Evolutionary conservation across 2,888 invertebrate genomes (phyloP).

Genomic region (Alsophila aescularia): DNA sequence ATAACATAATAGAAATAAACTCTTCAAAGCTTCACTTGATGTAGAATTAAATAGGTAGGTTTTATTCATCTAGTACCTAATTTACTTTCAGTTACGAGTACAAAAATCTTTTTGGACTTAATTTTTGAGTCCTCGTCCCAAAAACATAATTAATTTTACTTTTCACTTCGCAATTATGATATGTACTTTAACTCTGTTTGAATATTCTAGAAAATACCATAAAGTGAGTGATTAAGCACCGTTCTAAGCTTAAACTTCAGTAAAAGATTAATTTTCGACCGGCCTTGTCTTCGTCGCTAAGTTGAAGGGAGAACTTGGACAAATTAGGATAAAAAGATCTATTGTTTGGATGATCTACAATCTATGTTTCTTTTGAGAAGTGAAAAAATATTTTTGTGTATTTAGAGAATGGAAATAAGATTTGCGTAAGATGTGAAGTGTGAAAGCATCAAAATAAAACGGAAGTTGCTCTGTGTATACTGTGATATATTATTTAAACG

Average conservation of each 20-base stretch:
- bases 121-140: neutral
- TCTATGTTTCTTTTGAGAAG: neutral
- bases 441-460: no score
- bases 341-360: slow-evolving; percentile 27
- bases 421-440: no score
- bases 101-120: neutral
- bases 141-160: slow-evolving; percentile 13
- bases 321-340: slow-evolving; percentile 26
- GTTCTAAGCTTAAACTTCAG: slow-evolving; percentile 23
- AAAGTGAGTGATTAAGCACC: slow-evolving; percentile 28
- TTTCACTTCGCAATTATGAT: slow-evolving; percentile 6
- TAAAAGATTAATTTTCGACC: slow-evolving; percentile 29
- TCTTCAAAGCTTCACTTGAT: no score
- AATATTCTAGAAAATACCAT: slow-evolving; percentile 16
- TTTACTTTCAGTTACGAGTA: no score
- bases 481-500: no score
- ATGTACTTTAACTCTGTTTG: slow-evolving; percentile 7
- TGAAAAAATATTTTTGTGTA: no score
- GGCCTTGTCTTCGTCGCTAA: slow-evolving; percentile 21
- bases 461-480: no score
- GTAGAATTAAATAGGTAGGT: no score
- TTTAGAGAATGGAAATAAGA: neutral
- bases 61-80: no score
- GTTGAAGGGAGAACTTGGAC: slow-evolving; percentile 21
- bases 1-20: no score